A percentile compares a stretch with the other conserved stretches of the same genome.
phyloP scores from a whole-genome alignment of 2,888 invertebrate genomes.

The Cephus nigrinus region DNA sequence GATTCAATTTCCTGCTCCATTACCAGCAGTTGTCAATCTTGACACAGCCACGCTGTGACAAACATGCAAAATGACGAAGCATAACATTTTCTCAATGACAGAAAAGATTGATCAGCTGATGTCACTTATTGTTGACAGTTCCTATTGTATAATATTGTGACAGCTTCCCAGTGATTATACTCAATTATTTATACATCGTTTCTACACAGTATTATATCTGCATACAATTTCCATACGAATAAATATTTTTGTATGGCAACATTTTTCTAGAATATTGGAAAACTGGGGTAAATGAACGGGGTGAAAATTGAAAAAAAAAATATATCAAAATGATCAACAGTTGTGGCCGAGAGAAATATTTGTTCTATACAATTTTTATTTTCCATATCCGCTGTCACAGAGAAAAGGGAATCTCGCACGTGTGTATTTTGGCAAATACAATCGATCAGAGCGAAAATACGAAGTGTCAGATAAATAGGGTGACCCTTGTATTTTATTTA shows the following conservation, averaged over 20 bases:
- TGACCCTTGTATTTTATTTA: too few relatives aligned
- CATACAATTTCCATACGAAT: background rate
- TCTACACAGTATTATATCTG: background rate
- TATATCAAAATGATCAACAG: too few relatives aligned
- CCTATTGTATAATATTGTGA: background rate
- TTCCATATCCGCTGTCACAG: too few relatives aligned
- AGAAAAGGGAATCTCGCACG: too few relatives aligned
- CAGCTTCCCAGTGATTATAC: too few relatives aligned
- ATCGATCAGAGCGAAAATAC: too few relatives aligned
- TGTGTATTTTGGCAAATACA: too few relatives aligned
- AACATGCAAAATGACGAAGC: background rate
- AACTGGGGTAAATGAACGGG: background rate
- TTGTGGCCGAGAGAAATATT: too few relatives aligned
- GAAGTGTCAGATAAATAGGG: too few relatives aligned
- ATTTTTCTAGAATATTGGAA: background rate
- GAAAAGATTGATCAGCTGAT: background rate
- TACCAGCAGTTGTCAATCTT: background rate
- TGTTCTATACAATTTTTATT: too few relatives aligned
- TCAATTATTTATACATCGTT: too few relatives aligned
- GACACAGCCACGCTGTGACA: background rate
- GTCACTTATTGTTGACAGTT: background rate
- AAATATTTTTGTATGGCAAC: background rate
- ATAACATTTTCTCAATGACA: background rate
- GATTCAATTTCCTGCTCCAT: background rate
- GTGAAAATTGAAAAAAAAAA: background rate